A percentile compares a stretch with the other conserved stretches of the same genome.
phyloP scores from a whole-genome alignment of 2,797 vertebrate species.

The Hydrolagus colliei region DNA sequence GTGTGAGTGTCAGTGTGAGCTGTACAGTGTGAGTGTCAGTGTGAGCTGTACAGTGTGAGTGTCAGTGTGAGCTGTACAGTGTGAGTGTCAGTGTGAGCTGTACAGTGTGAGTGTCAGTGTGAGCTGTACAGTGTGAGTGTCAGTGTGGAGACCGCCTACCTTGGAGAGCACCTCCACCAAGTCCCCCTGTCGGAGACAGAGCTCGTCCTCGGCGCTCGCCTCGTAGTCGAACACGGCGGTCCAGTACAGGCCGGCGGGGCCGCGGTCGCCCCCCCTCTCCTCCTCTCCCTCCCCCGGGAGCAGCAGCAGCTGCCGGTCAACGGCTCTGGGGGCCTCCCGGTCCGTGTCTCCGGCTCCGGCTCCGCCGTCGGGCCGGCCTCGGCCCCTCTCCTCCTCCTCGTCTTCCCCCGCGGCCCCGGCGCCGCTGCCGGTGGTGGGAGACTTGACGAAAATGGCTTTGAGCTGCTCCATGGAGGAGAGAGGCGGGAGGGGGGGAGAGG shows the following conservation, averaged over 20 bases:
- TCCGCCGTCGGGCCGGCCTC: background rate
- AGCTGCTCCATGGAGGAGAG: conserved; percentile 18
- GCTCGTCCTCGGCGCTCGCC: conserved; percentile 87
- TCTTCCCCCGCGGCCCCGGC: background rate
- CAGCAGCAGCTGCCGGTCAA: too few relatives aligned
- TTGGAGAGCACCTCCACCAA: conserved; percentile 86
- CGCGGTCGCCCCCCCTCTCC: background rate
- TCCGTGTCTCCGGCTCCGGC: too few relatives aligned
- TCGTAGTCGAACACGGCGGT: conserved; percentile 96
- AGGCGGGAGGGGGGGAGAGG: conserved; percentile 43
- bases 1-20: too few relatives aligned
- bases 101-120: too few relatives aligned
- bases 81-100: too few relatives aligned
- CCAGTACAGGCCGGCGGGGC: conserved; percentile 59
- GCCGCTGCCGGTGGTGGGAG: background rate
- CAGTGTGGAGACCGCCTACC: background rate
- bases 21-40: too few relatives aligned
- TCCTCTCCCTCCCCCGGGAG: background rate
- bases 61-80: too few relatives aligned
- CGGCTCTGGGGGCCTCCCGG: background rate
- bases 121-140: too few relatives aligned
- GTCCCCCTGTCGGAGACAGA: conserved; percentile 83
- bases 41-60: too few relatives aligned
- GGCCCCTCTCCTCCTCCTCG: background rate
- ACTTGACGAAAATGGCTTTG: conserved; percentile 1